Conservation (phyloP, 2,113 vertebrate species). For the Arizona elegans region DNA sequence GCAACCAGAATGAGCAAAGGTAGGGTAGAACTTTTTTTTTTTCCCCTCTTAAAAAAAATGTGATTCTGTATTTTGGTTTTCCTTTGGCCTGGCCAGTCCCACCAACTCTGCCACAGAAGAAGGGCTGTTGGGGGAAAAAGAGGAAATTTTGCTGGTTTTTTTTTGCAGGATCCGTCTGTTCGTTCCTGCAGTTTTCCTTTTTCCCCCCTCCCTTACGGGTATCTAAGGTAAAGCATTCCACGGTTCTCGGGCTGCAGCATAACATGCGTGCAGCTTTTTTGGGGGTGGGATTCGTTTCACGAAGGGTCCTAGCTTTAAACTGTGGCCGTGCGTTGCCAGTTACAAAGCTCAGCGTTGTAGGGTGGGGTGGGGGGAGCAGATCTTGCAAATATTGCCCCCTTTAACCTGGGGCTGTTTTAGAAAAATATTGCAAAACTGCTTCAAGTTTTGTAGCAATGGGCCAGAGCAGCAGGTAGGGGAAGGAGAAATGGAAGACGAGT, state of each 20-base stretch:
- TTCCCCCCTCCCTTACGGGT: not conserved
- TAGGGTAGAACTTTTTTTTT: slow-evolving; percentile 32
- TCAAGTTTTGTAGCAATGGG: not conserved
- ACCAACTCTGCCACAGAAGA: not conserved
- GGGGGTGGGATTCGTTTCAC: not conserved
- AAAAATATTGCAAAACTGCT: not conserved
- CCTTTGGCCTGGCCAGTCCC: not conserved
- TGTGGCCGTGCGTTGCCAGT: not conserved
- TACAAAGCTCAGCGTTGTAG: not conserved
- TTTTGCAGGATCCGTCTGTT: too few species aligned
- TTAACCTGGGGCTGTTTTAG: not conserved
- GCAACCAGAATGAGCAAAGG: slow-evolving; percentile 67
- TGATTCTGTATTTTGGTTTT: not conserved
- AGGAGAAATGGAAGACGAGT: not conserved
- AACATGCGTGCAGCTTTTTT: not conserved
- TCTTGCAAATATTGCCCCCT: not conserved
- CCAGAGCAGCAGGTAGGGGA: not conserved
- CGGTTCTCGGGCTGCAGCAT: not conserved
- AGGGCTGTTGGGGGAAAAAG: not conserved
- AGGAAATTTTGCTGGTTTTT: not conserved
- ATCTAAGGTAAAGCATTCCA: not conserved
- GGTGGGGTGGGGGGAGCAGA: too few species aligned
- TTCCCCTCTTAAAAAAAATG: not conserved
- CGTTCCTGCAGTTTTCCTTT: not conserved
- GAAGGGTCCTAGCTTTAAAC: not conserved